Conservation (phyloP, 2,888 invertebrate species). For the Drosophila greeni region DNA sequence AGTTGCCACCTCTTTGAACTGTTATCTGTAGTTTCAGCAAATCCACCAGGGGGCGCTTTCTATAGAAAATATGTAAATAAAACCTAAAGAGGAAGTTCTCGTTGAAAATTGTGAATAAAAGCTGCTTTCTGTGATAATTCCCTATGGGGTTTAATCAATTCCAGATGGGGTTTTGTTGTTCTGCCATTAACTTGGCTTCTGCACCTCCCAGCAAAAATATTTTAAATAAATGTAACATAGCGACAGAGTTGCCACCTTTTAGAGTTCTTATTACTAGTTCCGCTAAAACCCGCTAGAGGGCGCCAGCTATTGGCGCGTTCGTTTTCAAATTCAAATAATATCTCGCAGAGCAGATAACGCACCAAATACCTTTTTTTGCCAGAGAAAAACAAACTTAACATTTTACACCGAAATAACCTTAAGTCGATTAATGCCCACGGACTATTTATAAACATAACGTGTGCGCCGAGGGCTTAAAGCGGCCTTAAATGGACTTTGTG, state of each 20-base stretch:
- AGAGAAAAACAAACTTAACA: constrained; percentile 24
- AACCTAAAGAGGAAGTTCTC: too few species aligned
- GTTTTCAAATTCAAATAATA: constrained; percentile 11
- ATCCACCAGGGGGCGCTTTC: neutral
- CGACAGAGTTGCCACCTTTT: neutral
- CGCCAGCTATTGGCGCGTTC: constrained; percentile 1
- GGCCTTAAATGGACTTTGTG: constrained; percentile 63
- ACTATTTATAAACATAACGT: constrained; percentile 41
- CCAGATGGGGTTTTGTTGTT: too few species aligned
- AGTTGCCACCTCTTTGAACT: neutral
- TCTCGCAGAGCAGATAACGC: neutral
- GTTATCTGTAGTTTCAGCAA: neutral
- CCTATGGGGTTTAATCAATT: too few species aligned
- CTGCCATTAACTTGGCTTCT: too few species aligned
- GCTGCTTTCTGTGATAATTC: too few species aligned
- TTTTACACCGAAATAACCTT: constrained; percentile 47
- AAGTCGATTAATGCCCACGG: constrained; percentile 45
- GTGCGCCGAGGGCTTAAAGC: constrained; percentile 39
- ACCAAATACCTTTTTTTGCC: neutral
- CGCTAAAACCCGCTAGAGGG: neutral
- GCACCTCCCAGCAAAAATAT: too few species aligned
- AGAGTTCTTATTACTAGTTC: accelerated
- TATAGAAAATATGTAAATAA: too few species aligned
- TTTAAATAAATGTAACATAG: too few species aligned
- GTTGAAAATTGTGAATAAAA: too few species aligned